Evolutionary conservation across 2,888 invertebrate species (phyloP).

Genomic region (Morpho helenor): DNA sequence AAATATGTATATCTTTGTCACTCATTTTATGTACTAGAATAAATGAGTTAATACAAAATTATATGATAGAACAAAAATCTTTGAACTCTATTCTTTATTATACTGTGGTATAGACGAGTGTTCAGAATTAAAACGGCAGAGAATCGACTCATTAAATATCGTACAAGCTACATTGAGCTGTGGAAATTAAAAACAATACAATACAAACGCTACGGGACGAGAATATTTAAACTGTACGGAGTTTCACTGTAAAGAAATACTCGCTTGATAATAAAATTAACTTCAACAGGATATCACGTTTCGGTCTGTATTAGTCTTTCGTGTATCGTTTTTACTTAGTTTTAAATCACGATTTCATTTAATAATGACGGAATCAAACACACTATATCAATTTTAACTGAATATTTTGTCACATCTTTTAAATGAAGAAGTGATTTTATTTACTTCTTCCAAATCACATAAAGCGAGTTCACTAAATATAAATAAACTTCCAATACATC

Average conservation of each 20-base stretch:
- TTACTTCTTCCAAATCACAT: too few species aligned
- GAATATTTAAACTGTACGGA: conserved; percentile 2
- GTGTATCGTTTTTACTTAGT: not conserved
- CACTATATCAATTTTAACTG: too few species aligned
- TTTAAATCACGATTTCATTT: not conserved
- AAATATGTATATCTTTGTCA: not conserved
- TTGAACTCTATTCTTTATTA: not conserved
- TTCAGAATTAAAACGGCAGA: conserved; percentile 5
- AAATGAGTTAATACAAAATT: too few species aligned
- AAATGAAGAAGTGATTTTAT: too few species aligned
- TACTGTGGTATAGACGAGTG: conserved; percentile 2
- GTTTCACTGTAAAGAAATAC: not conserved
- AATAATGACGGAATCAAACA: too few species aligned
- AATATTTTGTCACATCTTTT: not conserved
- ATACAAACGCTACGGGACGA: conserved; percentile 1
- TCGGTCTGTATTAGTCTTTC: not conserved
- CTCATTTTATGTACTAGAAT: not conserved
- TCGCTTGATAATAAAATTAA: conserved; percentile 1
- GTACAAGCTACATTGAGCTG: conserved; percentile 10
- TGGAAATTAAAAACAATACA: conserved; percentile 10
- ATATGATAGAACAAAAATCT: too few species aligned
- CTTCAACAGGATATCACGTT: not conserved
- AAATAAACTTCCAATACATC: too few species aligned
- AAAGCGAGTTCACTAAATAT: too few species aligned
- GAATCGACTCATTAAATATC: conserved; percentile 13